Conservation (phyloP, 2,113 vertebrate genomes). For the Notarius lentiginosus region DNA sequence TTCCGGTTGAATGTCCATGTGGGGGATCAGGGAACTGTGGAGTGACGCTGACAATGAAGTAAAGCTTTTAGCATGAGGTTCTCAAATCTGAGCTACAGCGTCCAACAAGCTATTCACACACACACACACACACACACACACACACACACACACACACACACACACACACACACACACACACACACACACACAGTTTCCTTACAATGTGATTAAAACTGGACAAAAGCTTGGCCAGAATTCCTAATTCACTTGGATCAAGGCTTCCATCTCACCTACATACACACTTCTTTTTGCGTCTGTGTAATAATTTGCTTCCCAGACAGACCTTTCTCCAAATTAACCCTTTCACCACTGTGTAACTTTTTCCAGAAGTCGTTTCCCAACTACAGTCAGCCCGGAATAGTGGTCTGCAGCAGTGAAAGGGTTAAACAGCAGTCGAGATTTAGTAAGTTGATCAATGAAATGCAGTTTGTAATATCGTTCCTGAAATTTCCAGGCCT, state of each 20-base stretch:
- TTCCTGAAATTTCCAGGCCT: not conserved
- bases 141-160: too few relatives aligned
- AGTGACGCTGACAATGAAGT: slow-evolving; percentile 24
- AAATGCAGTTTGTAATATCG: not conserved
- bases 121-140: not conserved
- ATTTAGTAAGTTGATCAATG: not conserved
- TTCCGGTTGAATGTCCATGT: slow-evolving; percentile 20
- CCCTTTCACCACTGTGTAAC: too few relatives aligned
- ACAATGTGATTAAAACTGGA: not conserved
- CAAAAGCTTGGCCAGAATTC: not conserved
- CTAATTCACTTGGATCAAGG: not conserved
- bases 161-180: too few relatives aligned
- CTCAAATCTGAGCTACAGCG: not conserved
- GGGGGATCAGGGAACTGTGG: not conserved
- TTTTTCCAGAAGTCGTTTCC: too few relatives aligned
- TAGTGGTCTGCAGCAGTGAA: too few relatives aligned
- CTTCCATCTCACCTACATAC: not conserved
- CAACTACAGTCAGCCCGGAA: too few relatives aligned
- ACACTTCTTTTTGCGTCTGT: not conserved
- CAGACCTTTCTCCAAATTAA: not conserved
- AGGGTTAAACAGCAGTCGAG: not conserved
- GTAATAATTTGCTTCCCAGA: not conserved
- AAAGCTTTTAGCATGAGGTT: not conserved
- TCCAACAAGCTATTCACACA: not conserved
- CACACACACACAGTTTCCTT: not conserved